Evolutionary conservation across 2,888 invertebrate genomes (phyloP).

Genomic region (Beris chalybata): DNA sequence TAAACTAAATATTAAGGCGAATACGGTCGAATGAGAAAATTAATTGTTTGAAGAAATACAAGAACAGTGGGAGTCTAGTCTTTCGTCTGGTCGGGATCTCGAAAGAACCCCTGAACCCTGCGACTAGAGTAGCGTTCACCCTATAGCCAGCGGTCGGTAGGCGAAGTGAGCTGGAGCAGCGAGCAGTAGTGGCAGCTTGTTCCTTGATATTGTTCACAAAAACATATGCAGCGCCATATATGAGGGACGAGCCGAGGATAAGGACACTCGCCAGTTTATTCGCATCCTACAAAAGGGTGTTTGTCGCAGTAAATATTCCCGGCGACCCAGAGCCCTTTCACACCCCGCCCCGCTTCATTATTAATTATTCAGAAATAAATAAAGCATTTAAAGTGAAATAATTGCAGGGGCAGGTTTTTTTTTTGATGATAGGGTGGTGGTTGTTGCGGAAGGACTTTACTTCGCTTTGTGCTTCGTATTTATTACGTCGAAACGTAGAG

Average conservation of each 20-base stretch:
- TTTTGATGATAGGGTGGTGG: neutral
- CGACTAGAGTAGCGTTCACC: neutral
- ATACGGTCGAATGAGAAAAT: slow-evolving; percentile 41
- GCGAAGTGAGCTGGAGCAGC: neutral
- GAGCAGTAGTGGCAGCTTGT: slow-evolving; percentile 1
- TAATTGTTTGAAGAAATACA: slow-evolving; percentile 40
- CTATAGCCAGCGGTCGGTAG: slow-evolving; percentile 9
- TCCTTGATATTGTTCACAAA: slow-evolving; percentile 30
- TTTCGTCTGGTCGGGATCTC: slow-evolving; percentile 23
- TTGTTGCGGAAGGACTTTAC: too few species aligned
- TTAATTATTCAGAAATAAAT: slow-evolving; percentile 36
- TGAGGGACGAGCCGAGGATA: too few species aligned
- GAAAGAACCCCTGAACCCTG: neutral
- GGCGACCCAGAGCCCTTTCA: neutral
- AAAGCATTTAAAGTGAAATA: slow-evolving; percentile 36
- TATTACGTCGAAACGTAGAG: too few species aligned
- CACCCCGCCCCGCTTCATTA: slow-evolving; percentile 8
- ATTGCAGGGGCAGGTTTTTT: slow-evolving; percentile 24
- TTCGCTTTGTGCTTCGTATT: neutral
- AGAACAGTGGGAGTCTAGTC: slow-evolving; percentile 22
- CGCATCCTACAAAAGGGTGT: neutral
- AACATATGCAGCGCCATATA: slow-evolving; percentile 11
- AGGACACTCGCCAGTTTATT: too few species aligned
- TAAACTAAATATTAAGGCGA: slow-evolving; percentile 41
- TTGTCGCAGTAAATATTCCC: neutral